Conservation (phyloP, 1,140 invertebrate genomes). For the Brachionus paranguensis region DNA sequence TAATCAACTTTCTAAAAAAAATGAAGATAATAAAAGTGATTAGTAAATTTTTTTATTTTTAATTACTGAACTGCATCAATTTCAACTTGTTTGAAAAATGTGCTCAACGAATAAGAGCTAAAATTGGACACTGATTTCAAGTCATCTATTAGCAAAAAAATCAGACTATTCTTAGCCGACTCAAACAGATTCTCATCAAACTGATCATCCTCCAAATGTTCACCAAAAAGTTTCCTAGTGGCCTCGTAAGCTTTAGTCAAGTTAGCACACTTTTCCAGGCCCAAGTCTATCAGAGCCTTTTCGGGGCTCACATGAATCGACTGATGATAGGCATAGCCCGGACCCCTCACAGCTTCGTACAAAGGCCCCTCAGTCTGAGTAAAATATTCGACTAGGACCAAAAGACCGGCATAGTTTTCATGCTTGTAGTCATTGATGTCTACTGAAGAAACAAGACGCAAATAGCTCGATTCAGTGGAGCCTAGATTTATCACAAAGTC, state of each 20-base stretch:
- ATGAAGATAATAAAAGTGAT: neutral
- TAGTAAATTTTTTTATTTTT: neutral
- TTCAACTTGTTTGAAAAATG: conserved; percentile 65
- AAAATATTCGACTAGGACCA: conserved; percentile 76
- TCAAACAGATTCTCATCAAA: conserved; percentile 71
- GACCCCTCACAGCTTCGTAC: conserved; percentile 75
- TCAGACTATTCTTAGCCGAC: conserved; percentile 73
- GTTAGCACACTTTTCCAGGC: conserved; percentile 69
- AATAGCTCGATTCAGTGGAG: conserved; percentile 71
- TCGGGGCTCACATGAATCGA: conserved; percentile 61
- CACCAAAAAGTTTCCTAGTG: conserved; percentile 66
- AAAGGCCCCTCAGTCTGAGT: conserved; percentile 80
- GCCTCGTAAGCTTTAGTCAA: conserved; percentile 69
- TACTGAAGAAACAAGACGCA: conserved; percentile 63
- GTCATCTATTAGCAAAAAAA: conserved; percentile 73
- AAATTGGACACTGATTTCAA: conserved; percentile 71
- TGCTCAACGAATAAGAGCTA: conserved; percentile 65
- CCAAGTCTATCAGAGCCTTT: conserved; percentile 67
- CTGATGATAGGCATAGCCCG: conserved; percentile 75
- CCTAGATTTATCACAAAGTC: conserved; percentile 70
- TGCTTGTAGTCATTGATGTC: conserved; percentile 63
- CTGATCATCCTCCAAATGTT: conserved; percentile 61
- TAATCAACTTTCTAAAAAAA: conserved; percentile 61
- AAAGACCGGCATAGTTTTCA: conserved; percentile 66
- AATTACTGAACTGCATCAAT: conserved; percentile 66